Evolutionary conservation across 1,140 invertebrate species (phyloP).

Genomic region (Probaryconus sp.): DNA sequence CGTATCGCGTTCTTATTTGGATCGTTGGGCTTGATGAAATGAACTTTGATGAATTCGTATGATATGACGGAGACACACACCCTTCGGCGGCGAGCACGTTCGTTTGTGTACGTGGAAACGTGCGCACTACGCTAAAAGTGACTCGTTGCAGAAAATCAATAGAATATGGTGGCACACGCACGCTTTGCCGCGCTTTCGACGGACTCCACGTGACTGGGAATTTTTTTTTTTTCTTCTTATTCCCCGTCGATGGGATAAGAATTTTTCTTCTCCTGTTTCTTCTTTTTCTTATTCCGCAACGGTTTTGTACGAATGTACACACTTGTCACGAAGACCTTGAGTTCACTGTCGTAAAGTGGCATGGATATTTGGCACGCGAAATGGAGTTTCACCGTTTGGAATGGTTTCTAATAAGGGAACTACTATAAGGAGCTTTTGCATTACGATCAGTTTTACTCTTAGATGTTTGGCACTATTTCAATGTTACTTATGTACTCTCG

Average conservation of each 20-base stretch:
- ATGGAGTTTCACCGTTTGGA: no score
- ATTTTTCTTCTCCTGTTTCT: neutral
- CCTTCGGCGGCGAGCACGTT: constrained; percentile 58
- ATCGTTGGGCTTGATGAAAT: constrained; percentile 29
- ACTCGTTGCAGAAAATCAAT: constrained; percentile 70
- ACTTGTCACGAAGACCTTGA: no score
- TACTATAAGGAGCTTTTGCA: no score
- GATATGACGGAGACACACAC: constrained; percentile 65
- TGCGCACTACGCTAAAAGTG: constrained; percentile 67
- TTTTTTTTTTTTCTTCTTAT: no score
- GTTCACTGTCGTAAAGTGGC: no score
- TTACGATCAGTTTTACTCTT: no score
- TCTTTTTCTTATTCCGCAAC: no score
- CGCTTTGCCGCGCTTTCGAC: constrained; percentile 54
- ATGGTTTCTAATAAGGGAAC: no score
- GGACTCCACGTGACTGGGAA: constrained; percentile 41
- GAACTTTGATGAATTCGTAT: constrained; percentile 61
- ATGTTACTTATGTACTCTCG: no score
- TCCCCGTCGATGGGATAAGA: neutral
- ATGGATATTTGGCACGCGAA: no score
- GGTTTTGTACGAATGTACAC: no score
- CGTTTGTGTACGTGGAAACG: constrained; percentile 65
- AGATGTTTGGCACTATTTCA: no score
- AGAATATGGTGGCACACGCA: constrained; percentile 61
- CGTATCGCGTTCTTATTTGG: constrained; percentile 25